A percentile compares a stretch with the other conserved stretches of the same genome.
Evolutionary conservation across 1,140 invertebrate genomes (phyloP).

Genomic region (Zaprionus ornatus): DNA sequence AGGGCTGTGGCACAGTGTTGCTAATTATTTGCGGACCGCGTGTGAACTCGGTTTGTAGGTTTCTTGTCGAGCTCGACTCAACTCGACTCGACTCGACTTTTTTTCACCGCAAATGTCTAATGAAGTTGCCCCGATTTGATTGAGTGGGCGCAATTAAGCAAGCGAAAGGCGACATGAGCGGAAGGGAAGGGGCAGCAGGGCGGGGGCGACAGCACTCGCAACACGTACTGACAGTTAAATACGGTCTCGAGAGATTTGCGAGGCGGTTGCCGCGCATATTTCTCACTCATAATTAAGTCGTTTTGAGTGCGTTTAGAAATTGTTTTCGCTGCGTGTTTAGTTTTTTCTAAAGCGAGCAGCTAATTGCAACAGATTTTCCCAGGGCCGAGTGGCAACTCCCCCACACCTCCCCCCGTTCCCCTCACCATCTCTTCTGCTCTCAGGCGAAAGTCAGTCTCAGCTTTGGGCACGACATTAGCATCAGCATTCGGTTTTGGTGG

Average conservation of each 20-base stretch:
- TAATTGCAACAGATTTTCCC: constrained; percentile 81
- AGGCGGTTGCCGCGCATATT: constrained; percentile 72
- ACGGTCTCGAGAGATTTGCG: constrained; percentile 53
- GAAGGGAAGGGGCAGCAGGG: too few relatives aligned
- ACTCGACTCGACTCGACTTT: constrained; percentile 57
- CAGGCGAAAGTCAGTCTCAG: constrained; percentile 58
- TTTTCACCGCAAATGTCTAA: constrained; percentile 81
- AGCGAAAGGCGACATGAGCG: not conserved
- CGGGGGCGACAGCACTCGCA: constrained; percentile 2
- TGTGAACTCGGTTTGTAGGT: constrained; percentile 82
- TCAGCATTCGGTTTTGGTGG: constrained; percentile 29
- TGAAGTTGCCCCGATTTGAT: constrained; percentile 81
- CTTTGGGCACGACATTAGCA: constrained; percentile 10
- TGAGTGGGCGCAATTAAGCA: constrained; percentile 78
- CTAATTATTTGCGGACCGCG: constrained; percentile 75
- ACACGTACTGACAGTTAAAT: constrained; percentile 55
- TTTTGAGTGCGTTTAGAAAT: constrained; percentile 82
- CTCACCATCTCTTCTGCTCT: not conserved
- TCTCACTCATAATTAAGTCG: constrained; percentile 81
- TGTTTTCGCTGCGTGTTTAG: constrained; percentile 79
- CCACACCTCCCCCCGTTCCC: not conserved
- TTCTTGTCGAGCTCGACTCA: constrained; percentile 67
- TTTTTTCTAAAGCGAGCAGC: constrained; percentile 72
- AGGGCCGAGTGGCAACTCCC: constrained; percentile 38
- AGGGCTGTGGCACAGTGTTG: constrained; percentile 1